A percentile compares a stretch with the other conserved stretches of the same genome.
Evolutionary conservation across 2,113 vertebrate species (phyloP).

Genomic region (Solenodon paradoxus): DNA sequence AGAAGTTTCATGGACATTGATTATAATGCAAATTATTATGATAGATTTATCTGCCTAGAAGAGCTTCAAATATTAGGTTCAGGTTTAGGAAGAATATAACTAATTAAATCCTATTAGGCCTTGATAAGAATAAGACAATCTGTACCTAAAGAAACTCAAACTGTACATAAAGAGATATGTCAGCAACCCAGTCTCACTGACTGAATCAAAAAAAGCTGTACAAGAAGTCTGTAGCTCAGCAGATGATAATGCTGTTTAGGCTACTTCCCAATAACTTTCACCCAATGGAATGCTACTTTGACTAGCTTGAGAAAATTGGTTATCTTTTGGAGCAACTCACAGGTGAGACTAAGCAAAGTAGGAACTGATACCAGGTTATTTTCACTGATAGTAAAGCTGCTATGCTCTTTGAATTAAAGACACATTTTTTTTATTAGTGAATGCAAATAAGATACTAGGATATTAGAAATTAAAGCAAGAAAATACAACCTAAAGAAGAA

Average conservation of each 20-base stretch:
- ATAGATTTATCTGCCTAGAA: neutral
- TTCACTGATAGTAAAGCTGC: neutral
- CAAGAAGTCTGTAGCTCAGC: neutral
- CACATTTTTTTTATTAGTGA: neutral
- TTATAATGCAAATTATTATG: neutral
- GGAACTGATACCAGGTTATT: neutral
- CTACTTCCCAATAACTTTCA: neutral
- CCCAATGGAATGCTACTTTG: too few relatives aligned
- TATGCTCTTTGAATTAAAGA: neutral
- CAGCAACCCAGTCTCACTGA: neutral
- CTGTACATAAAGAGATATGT: neutral
- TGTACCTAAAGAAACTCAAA: neutral
- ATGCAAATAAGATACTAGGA: neutral
- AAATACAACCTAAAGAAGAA: too few relatives aligned
- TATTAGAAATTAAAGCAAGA: neutral
- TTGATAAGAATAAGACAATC: neutral
- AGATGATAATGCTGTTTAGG: neutral
- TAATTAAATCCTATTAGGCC: neutral
- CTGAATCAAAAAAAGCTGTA: neutral
- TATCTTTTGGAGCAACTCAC: neutral
- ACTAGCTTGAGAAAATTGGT: neutral
- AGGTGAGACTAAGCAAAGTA: neutral
- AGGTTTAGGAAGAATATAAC: neutral
- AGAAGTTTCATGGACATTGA: neutral
- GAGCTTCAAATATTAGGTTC: neutral